These are phyloP conservation scores for Lucinisca nassula DNA, from an alignment of 2,888 invertebrate species.

Conservation along the genomic window DNA sequence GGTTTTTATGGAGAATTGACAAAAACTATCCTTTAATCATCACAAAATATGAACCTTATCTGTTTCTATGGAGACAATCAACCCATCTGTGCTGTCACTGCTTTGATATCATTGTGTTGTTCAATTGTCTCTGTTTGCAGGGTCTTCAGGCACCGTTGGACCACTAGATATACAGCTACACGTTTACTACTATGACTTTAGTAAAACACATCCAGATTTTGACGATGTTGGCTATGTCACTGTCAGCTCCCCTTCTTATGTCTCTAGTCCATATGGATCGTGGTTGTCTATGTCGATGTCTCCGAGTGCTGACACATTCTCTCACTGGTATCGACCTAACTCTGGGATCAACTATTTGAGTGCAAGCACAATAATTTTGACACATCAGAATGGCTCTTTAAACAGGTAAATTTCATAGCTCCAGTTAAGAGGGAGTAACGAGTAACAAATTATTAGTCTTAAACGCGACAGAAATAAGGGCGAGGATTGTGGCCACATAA, in stretches of 20 bases:
- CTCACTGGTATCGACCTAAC: constrained; percentile 75
- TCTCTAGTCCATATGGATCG: constrained; percentile 75
- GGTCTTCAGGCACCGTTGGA: constrained; percentile 27
- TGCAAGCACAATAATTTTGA: constrained; percentile 40
- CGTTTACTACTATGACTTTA: constrained; percentile 71
- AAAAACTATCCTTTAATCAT: too few relatives aligned
- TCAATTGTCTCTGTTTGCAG: constrained; percentile 22
- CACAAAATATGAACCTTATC: too few relatives aligned
- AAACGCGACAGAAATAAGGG: too few relatives aligned
- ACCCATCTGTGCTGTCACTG: too few relatives aligned
- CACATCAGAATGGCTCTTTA: constrained; percentile 23
- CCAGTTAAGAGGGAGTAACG: too few relatives aligned
- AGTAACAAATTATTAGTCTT: too few relatives aligned
- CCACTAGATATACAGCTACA: constrained; percentile 51
- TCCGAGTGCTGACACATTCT: constrained; percentile 77
- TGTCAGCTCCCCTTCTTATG: constrained; percentile 65
- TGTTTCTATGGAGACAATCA: too few relatives aligned
- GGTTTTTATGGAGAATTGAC: too few relatives aligned
- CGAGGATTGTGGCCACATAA: too few relatives aligned
- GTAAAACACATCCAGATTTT: constrained; percentile 62
- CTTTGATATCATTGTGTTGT: too few relatives aligned
- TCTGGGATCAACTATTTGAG: constrained; percentile 25
- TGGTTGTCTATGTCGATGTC: constrained; percentile 72
- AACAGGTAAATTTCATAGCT: constrained; percentile 47
- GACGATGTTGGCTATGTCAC: constrained; percentile 46